phyloP scores from a whole-genome alignment of 2,797 vertebrate species.

The Macropodus opercularis region DNA sequence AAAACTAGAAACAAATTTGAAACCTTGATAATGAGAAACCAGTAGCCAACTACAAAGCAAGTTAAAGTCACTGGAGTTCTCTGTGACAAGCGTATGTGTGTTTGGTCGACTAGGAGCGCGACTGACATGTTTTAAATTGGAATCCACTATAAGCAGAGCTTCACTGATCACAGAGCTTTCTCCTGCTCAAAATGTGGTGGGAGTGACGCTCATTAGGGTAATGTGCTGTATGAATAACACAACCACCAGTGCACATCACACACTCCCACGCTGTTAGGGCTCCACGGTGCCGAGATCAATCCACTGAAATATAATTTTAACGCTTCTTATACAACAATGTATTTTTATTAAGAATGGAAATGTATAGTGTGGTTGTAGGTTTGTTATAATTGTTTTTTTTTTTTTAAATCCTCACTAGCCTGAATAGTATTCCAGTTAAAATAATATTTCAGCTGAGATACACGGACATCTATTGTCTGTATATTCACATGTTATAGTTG shows the following conservation, averaged over 20 bases:
- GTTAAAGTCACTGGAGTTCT: too few relatives aligned
- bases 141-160: conserved; percentile 46
- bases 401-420: too few relatives aligned
- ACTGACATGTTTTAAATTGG: conserved; percentile 59
- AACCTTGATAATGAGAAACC: not conserved
- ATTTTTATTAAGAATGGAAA: not conserved
- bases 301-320: conserved; percentile 2
- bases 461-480: too few relatives aligned
- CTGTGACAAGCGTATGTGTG: conserved; percentile 29
- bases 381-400: too few relatives aligned
- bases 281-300: not conserved
- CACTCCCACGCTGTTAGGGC: conserved; percentile 40
- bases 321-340: not conserved
- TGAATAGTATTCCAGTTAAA: too few relatives aligned
- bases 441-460: too few relatives aligned
- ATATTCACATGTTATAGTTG: too few relatives aligned
- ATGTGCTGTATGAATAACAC: conserved; percentile 59
- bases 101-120: conserved; percentile 33
- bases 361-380: too few relatives aligned
- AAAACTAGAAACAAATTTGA: not conserved
- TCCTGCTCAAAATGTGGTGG: conserved; percentile 48
- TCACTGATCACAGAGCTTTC: conserved; percentile 60
- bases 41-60: not conserved
- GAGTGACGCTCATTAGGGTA: conserved; percentile 62
- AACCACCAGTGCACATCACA: conserved; percentile 11